Conservation (phyloP, 2,113 vertebrate species). For the Scatophagus argus region DNA sequence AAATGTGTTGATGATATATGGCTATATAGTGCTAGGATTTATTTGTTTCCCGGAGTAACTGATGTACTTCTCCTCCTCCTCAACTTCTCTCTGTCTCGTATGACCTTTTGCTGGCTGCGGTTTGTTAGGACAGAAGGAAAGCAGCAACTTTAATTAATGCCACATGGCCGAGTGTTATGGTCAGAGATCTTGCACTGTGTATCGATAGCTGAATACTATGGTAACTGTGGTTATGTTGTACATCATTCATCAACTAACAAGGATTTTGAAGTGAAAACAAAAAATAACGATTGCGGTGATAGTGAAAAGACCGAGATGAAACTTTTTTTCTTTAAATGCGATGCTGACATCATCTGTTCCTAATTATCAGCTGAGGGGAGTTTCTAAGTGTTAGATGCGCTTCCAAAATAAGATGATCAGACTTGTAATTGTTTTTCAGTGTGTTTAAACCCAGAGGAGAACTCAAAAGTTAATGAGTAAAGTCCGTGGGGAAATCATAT, state of each 20-base stretch:
- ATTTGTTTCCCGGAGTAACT: background rate
- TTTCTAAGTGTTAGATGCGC: background rate
- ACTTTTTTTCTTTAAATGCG: background rate
- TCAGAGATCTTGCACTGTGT: background rate
- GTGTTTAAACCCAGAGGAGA: conserved; percentile 24
- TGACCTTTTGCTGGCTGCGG: conserved; percentile 11
- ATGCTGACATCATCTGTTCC: background rate
- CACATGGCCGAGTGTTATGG: conserved; percentile 15
- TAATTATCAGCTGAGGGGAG: conserved; percentile 15
- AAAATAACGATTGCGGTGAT: too few species aligned
- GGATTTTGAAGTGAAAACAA: background rate
- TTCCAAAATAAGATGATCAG: conserved; percentile 31
- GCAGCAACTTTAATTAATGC: conserved; percentile 40
- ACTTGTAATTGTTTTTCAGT: conserved; percentile 64
- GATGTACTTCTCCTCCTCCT: background rate
- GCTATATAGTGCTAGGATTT: background rate
- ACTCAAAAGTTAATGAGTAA: conserved; percentile 41
- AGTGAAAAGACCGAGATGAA: background rate
- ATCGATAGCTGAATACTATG: background rate
- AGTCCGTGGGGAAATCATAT: conserved; percentile 70
- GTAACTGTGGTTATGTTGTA: conserved; percentile 3
- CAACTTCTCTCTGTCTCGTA: conserved; percentile 7
- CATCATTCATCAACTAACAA: background rate
- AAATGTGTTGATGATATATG: background rate
- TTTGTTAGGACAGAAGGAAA: conserved; percentile 25